Base-by-base conservation (phyloP, 1,140 invertebrate genomes). In the Drosophila murphyi region DNA sequence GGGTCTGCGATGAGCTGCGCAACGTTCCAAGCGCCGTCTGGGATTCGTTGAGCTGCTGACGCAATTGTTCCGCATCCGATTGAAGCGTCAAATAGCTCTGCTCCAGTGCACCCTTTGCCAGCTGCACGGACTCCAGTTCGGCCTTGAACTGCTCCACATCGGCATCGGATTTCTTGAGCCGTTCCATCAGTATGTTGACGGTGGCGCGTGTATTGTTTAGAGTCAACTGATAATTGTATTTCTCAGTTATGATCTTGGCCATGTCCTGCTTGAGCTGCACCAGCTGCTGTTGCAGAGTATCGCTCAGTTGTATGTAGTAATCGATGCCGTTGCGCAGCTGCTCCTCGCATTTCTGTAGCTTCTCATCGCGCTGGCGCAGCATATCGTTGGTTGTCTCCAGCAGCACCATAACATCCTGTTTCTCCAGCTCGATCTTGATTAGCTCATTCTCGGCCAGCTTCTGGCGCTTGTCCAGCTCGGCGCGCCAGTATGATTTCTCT, bases 111-210 rank as follows among this genome's bases (percentile, higher is more conserved):
- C 93, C 82, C 64, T 93, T 92, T 51, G 92, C 91, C 73, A 89
- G 56, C 78, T 93, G 93, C 47, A 92, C 82, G 0, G 87, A 85
- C 55, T 92, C 91, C 34, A 94, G 73, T 78, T 94, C 93, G n/a
- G 89, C 78, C 64, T 93, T 93, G 50, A 93, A 82, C 35, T 93
- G 93, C 78, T 94, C 93, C n/a, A 94, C 93, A 77, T 94, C 93
- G 37, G 91, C 83, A 74, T 94, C 93, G 12, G 93, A 94, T 56
- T 93, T 91, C 71, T 93, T 92, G 2, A 94, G 76, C 28, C 93
- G 90, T 55, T 92, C 93, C 85, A 93, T 94, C 3, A 94, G 78
- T 6, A 93, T 93, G 63, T 94, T 93, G 5, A 94, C 93, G 2
- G 93, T 94, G 60, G 92, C 88, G 5, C 93, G 92, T 3, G 92